Conservation (phyloP, 2,113 vertebrate genomes). For the Gymnocephalus cernua region DNA sequence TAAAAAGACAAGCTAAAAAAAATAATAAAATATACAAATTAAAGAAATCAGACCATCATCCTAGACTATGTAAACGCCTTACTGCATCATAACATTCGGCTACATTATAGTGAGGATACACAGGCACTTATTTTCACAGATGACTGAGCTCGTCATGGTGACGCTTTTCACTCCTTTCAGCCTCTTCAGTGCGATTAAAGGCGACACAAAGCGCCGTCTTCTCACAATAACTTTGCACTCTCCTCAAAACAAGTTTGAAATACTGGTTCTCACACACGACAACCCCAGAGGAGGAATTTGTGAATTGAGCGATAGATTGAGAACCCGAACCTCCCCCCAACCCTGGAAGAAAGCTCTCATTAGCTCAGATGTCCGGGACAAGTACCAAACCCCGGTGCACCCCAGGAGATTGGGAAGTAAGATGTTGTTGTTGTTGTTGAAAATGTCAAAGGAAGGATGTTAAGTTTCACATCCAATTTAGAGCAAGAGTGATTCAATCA, state of each 20-base stretch:
- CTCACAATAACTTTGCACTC: slow-evolving; percentile 78
- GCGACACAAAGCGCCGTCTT: slow-evolving; percentile 75
- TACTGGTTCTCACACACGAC: slow-evolving; percentile 83
- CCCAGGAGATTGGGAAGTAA: slow-evolving; percentile 44
- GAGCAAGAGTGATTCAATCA: background rate
- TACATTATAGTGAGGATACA: slow-evolving; percentile 76
- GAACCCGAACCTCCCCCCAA: slow-evolving; percentile 20
- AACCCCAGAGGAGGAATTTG: slow-evolving; percentile 71
- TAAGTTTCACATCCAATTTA: slow-evolving; percentile 40
- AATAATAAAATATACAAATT: background rate
- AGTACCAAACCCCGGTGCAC: slow-evolving; percentile 47
- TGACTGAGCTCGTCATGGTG: slow-evolving; percentile 84
- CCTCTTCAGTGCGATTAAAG: slow-evolving; percentile 73
- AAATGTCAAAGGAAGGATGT: slow-evolving; percentile 22
- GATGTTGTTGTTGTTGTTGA: slow-evolving; percentile 44
- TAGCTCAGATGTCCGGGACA: slow-evolving; percentile 77
- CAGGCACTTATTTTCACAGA: slow-evolving; percentile 83
- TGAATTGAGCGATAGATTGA: slow-evolving; percentile 80
- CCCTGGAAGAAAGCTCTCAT: slow-evolving; percentile 77
- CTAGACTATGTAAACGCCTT: slow-evolving; percentile 68
- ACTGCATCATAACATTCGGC: slow-evolving; percentile 76
- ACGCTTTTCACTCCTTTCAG: slow-evolving; percentile 80
- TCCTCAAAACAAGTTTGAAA: slow-evolving; percentile 76
- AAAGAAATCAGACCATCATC: slow-evolving; percentile 55
- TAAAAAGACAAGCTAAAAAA: background rate